Percentiles rank a stretch among this genome's conserved stretches.
phyloP scores from a whole-genome alignment of 2,888 invertebrate genomes.

The Galeopsomyia nigrocyanea region DNA sequence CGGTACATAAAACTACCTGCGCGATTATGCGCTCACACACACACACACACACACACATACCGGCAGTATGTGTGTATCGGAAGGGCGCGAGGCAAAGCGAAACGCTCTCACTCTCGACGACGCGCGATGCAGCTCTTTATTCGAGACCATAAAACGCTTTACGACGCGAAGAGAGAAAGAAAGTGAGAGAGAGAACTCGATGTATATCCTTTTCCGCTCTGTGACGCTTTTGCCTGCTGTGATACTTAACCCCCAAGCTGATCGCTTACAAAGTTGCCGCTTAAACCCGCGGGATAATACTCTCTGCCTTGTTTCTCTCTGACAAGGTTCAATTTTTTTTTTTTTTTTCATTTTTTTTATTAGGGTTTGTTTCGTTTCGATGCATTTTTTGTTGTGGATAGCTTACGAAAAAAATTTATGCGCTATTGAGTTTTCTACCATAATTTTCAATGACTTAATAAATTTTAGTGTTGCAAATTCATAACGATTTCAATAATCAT shows the following conservation, averaged over 20 bases:
- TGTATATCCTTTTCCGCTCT: slow-evolving; percentile 19
- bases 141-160: slow-evolving; percentile 56
- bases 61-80: slow-evolving; percentile 3
- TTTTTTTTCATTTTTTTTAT: too few relatives aligned
- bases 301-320: background rate
- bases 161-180: slow-evolving; percentile 45
- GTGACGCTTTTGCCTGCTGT: background rate
- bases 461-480: too few relatives aligned
- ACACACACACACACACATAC: background rate
- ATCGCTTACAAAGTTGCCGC: slow-evolving; percentile 8
- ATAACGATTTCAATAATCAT: too few relatives aligned
- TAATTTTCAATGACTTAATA: too few relatives aligned
- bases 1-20: background rate
- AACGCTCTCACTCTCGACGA: slow-evolving; percentile 52
- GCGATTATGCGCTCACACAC: background rate
- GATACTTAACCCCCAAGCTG: slow-evolving; percentile 28
- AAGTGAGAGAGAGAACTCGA: background rate
- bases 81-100: slow-evolving; percentile 18
- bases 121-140: slow-evolving; percentile 50
- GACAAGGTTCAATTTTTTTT: background rate
- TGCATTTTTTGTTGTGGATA: too few relatives aligned
- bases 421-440: too few relatives aligned
- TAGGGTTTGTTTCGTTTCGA: too few relatives aligned
- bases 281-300: background rate
- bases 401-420: too few relatives aligned